phyloP scores from a whole-genome alignment of 1,140 invertebrate species.

The Nylanderia fulva region DNA sequence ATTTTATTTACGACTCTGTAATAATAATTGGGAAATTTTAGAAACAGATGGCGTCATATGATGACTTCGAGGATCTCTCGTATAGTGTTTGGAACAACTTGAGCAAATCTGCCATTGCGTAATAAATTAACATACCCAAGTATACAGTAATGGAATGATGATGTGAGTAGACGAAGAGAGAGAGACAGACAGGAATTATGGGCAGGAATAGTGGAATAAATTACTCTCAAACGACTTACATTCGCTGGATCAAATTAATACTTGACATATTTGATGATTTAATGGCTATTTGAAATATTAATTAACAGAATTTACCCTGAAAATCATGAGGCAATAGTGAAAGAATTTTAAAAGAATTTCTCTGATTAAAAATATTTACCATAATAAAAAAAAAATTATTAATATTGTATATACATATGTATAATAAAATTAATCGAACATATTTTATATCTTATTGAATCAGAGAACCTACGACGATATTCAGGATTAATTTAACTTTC shows the following conservation, averaged over 20 bases:
- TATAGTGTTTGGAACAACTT: neutral
- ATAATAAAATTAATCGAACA: too few relatives aligned
- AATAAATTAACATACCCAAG: conserved; percentile 36
- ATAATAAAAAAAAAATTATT: too few relatives aligned
- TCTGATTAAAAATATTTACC: too few relatives aligned
- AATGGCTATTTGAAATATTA: conserved; percentile 1
- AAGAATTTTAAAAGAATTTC: too few relatives aligned
- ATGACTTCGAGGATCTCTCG: neutral
- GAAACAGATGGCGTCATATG: neutral
- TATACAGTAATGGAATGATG: neutral
- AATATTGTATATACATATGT: too few relatives aligned
- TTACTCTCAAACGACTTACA: conserved; percentile 21
- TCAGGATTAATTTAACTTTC: too few relatives aligned
- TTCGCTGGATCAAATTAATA: neutral
- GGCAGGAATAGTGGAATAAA: conserved; percentile 31
- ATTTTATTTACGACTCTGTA: neutral
- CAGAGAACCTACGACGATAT: too few relatives aligned
- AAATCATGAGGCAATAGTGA: too few relatives aligned
- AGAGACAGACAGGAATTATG: neutral
- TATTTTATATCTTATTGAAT: too few relatives aligned
- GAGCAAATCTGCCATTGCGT: neutral
- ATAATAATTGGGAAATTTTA: conserved; percentile 5
- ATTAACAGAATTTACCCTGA: conserved; percentile 10
- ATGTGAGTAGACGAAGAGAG: conserved; percentile 24
- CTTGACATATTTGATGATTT: conserved; percentile 5